Percentiles rank a stretch among this genome's conserved stretches.
Conservation (phyloP, 1,140 invertebrate genomes). For the Stratiolaelaps scimitus region DNA sequence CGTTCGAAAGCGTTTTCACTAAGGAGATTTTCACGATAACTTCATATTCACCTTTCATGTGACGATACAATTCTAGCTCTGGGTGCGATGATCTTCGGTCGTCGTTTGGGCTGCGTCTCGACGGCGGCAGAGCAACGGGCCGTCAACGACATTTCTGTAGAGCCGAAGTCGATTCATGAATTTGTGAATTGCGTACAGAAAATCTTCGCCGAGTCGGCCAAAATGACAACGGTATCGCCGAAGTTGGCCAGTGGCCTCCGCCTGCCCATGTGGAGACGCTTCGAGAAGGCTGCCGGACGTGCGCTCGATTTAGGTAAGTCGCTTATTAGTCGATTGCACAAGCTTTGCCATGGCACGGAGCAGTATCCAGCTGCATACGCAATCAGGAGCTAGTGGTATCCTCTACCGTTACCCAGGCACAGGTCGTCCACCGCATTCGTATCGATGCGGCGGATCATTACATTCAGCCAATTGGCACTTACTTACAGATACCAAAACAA, state of each 20-base stretch:
- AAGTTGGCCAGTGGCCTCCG: conserved; percentile 50
- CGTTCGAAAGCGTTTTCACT: no score
- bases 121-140: conserved; percentile 35
- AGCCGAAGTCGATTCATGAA: conserved; percentile 39
- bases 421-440: no score
- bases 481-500: no score
- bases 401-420: no score
- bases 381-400: no score
- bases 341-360: no score
- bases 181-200: conserved; percentile 54
- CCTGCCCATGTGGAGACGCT: conserved; percentile 57
- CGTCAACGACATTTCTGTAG: not conserved
- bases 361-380: no score
- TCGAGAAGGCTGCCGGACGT: conserved; percentile 52
- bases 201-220: conserved; percentile 58
- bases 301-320: conserved; percentile 46
- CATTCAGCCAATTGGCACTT: no score
- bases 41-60: no score
- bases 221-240: conserved; percentile 54
- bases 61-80: conserved; percentile 55
- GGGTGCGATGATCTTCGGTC: conserved; percentile 55
- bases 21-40: no score
- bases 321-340: not conserved
- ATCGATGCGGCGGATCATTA: no score
- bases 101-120: conserved; percentile 37